Conservation (phyloP, 2,888 invertebrate genomes). For the Thecophora atra region DNA sequence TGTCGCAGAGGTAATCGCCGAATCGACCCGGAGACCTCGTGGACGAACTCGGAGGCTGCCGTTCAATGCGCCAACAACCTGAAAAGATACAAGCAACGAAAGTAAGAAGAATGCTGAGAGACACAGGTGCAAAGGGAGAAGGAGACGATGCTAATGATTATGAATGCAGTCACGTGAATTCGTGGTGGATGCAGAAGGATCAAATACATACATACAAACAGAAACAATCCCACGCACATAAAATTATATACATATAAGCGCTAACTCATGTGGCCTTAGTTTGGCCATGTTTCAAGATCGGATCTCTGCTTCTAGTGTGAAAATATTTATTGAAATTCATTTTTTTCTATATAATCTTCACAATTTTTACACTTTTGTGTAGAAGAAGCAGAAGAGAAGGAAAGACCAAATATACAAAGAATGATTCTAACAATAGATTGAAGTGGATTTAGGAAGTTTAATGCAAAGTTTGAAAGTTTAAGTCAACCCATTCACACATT, state of each 20-base stretch:
- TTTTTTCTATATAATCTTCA: not conserved
- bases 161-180: constrained; percentile 19
- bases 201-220: no score
- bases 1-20: constrained; percentile 87
- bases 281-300: not conserved
- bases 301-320: not conserved
- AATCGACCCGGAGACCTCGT: constrained; percentile 75
- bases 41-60: constrained; percentile 69
- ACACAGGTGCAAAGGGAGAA: constrained; percentile 30
- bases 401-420: no score
- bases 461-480: no score
- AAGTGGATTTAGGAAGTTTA: no score
- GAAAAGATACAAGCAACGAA: constrained; percentile 35
- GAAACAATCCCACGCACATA: no score
- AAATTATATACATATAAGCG: not conserved
- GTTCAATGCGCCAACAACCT: constrained; percentile 75
- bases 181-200: constrained; percentile 3
- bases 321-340: not conserved
- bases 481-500: no score
- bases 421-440: no score
- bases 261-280: not conserved
- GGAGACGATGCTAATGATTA: not conserved
- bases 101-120: constrained; percentile 20
- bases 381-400: not conserved
- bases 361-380: not conserved